A percentile compares a stretch with the other conserved stretches of the same genome.
Conservation (phyloP, 2,888 invertebrate genomes). For the Aspidiotus rigidus region DNA sequence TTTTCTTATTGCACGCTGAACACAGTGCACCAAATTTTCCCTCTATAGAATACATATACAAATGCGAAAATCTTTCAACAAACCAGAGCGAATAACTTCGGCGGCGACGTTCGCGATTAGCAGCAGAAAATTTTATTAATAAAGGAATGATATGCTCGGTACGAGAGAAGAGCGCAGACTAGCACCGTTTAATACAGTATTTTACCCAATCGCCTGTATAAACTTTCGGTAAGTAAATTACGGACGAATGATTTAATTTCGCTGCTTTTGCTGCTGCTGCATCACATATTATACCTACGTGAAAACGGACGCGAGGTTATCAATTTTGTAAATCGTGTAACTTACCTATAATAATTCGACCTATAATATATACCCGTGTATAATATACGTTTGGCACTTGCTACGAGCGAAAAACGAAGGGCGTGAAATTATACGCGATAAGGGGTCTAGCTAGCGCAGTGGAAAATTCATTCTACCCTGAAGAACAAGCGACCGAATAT, state of each 20-base stretch:
- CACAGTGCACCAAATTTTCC: too few relatives aligned
- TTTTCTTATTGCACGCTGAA: too few relatives aligned
- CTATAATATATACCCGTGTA: not conserved
- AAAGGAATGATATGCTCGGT: not conserved
- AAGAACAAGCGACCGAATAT: not conserved
- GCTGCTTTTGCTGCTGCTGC: not conserved
- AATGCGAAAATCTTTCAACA: too few relatives aligned
- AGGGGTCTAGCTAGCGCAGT: not conserved
- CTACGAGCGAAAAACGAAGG: not conserved
- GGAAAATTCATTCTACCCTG: not conserved
- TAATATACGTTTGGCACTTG: not conserved
- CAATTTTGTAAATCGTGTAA: not conserved
- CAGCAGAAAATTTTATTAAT: slow-evolving; percentile 1
- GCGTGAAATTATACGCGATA: slow-evolving; percentile 2
- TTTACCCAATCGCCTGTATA: not conserved
- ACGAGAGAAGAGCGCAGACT: not conserved
- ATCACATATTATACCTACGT: not conserved
- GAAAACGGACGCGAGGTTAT: not conserved
- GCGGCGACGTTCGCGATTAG: not conserved
- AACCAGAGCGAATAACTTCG: not conserved
- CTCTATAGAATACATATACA: too few relatives aligned
- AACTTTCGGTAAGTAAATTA: slow-evolving; percentile 2
- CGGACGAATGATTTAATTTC: slow-evolving; percentile 4
- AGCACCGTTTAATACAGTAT: not conserved
- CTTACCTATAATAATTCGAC: not conserved